These are phyloP conservation scores for Sylvia atricapilla DNA, from an alignment of 2,113 vertebrate genomes.

Conservation along the genomic window DNA sequence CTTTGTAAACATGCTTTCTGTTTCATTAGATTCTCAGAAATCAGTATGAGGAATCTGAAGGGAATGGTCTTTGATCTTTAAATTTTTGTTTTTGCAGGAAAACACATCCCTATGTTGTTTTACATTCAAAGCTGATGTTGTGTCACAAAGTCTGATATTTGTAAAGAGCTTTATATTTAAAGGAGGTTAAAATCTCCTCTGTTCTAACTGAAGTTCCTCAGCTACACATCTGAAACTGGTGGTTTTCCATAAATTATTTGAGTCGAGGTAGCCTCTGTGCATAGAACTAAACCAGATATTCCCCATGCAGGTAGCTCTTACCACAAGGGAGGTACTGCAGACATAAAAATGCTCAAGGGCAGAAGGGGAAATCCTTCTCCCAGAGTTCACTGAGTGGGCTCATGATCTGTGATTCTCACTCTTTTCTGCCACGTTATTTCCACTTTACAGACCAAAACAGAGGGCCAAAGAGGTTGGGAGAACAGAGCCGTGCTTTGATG, in stretches of 20 bases:
- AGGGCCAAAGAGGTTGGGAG: neutral
- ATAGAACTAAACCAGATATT: neutral
- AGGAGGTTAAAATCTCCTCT: neutral
- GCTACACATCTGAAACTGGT: neutral
- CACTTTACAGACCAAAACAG: neutral
- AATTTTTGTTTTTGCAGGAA: neutral
- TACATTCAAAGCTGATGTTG: neutral
- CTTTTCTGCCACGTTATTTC: neutral
- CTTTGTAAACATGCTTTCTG: neutral
- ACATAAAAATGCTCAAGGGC: neutral
- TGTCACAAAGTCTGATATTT: neutral
- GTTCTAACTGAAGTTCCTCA: neutral
- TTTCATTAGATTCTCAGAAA: slow-evolving; percentile 13
- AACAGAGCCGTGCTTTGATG: neutral
- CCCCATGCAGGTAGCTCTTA: neutral
- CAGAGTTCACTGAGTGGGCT: neutral
- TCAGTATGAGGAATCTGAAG: neutral
- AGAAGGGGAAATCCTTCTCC: neutral
- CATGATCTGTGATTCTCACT: neutral
- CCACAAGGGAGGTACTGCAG: neutral
- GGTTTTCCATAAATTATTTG: neutral
- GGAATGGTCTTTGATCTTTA: neutral
- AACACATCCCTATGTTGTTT: neutral
- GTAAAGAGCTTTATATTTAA: neutral
- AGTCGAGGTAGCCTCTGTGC: neutral